phyloP scores from a whole-genome alignment of 35 echinoderm and acorn worm species.

The Patiria miniata region DNA sequence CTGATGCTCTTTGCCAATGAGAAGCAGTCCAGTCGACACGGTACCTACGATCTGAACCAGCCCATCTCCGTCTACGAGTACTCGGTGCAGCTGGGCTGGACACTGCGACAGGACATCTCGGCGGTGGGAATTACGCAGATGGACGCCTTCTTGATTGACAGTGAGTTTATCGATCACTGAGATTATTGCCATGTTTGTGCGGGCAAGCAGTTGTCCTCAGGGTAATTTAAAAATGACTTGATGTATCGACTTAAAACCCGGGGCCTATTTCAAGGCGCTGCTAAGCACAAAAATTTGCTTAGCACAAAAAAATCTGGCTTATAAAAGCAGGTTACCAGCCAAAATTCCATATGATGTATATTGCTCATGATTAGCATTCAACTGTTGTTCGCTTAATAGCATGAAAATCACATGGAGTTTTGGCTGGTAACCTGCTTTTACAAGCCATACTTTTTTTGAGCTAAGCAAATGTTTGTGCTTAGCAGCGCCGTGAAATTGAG shows the following conservation, averaged over 20 bases:
- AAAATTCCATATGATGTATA: too few species aligned
- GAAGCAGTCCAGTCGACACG: background rate
- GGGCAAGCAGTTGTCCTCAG: background rate
- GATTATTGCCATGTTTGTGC: background rate
- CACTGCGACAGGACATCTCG: background rate
- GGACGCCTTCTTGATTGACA: conserved; percentile 5
- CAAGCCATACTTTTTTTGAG: too few species aligned
- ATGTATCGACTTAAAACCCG: background rate
- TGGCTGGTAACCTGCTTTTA: too few species aligned
- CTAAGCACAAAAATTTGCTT: too few species aligned
- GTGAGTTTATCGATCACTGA: background rate
- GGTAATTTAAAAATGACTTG: background rate
- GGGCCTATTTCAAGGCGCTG: too few species aligned
- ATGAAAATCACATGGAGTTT: too few species aligned
- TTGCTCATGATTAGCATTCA: too few species aligned
- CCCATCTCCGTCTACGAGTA: conserved; percentile 10
- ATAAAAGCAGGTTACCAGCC: too few species aligned
- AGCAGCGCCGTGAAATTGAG: too few species aligned
- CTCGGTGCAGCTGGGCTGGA: background rate
- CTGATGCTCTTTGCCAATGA: conserved; percentile 3
- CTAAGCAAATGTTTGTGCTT: too few species aligned
- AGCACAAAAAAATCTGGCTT: too few species aligned
- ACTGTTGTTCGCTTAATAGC: too few species aligned
- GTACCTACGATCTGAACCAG: background rate
- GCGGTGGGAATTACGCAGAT: background rate